phyloP scores from a whole-genome alignment of 2,888 invertebrate species.

The Epiblema foenella region DNA sequence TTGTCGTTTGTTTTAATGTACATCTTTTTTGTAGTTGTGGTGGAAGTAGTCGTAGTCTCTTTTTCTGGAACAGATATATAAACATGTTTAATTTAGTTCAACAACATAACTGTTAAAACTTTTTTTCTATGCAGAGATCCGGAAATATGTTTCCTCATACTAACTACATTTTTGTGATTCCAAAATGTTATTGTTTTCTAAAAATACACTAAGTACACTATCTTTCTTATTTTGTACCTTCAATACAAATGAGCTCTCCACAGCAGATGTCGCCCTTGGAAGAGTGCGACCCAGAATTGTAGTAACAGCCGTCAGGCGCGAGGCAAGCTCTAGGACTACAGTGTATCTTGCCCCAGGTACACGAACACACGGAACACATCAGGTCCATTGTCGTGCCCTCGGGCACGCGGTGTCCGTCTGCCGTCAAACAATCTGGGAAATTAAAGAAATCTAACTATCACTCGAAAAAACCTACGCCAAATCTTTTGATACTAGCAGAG shows the following conservation, averaged over 20 bases:
- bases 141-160: no score
- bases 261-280: slow-evolving; percentile 64
- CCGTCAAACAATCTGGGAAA: slow-evolving; percentile 64
- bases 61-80: slow-evolving; percentile 58
- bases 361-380: slow-evolving; percentile 69
- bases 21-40: slow-evolving; percentile 49
- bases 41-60: slow-evolving; percentile 51
- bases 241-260: slow-evolving; percentile 67
- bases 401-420: slow-evolving; percentile 64
- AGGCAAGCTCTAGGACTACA: slow-evolving; percentile 66
- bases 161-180: no score
- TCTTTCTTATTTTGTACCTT: slow-evolving; percentile 58
- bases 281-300: slow-evolving; percentile 51
- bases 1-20: slow-evolving; percentile 45
- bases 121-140: not conserved
- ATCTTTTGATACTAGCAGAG: no score
- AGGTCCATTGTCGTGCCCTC: slow-evolving; percentile 64
- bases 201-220: no score
- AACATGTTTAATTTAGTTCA: no score
- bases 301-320: slow-evolving; percentile 56
- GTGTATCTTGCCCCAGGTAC: slow-evolving; percentile 66
- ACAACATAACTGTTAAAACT: not conserved
- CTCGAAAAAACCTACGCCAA: no score
- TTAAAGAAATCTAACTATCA: not conserved
- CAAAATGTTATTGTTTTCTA: no score